Percentiles rank a stretch among this genome's conserved stretches.
phyloP scores from a whole-genome alignment of 2,888 invertebrate species.

The Spilosoma lubricipeda region DNA sequence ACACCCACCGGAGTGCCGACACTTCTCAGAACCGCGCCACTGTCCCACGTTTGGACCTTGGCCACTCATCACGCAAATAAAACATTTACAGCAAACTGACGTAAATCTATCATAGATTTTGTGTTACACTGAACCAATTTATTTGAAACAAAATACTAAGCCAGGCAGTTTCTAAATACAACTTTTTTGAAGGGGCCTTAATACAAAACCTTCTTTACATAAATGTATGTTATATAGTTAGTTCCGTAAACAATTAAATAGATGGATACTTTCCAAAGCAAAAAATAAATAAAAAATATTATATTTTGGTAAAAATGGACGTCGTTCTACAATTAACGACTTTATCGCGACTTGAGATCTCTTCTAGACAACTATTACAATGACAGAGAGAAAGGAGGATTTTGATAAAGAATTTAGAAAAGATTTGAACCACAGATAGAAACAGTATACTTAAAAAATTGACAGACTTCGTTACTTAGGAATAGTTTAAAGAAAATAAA shows the following conservation, averaged over 20 bases:
- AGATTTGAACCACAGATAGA: background rate
- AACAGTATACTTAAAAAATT: too few relatives aligned
- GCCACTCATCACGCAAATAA: slow-evolving; percentile 43
- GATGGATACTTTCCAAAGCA: background rate
- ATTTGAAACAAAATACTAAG: background rate
- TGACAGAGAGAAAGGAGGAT: background rate
- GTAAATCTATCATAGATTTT: slow-evolving; percentile 1
- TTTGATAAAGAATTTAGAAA: background rate
- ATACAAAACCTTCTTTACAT: background rate
- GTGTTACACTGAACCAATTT: slow-evolving; percentile 6
- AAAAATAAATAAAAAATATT: background rate
- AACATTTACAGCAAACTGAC: slow-evolving; percentile 29
- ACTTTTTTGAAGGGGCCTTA: background rate
- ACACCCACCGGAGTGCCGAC: slow-evolving; percentile 29
- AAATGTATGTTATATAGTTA: background rate
- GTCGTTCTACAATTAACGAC: background rate
- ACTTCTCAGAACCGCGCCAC: slow-evolving; percentile 40
- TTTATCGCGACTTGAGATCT: background rate
- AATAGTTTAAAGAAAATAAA: background rate
- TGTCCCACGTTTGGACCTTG: slow-evolving; percentile 48
- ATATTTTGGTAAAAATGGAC: background rate
- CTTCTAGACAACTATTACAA: background rate
- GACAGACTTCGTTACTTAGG: background rate
- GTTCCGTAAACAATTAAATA: background rate
- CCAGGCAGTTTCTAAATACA: background rate